A percentile compares a stretch with the other conserved stretches of the same genome.
Evolutionary conservation across 1,140 invertebrate species (phyloP).

Genomic region (Ptiloglossa arizonensis): DNA sequence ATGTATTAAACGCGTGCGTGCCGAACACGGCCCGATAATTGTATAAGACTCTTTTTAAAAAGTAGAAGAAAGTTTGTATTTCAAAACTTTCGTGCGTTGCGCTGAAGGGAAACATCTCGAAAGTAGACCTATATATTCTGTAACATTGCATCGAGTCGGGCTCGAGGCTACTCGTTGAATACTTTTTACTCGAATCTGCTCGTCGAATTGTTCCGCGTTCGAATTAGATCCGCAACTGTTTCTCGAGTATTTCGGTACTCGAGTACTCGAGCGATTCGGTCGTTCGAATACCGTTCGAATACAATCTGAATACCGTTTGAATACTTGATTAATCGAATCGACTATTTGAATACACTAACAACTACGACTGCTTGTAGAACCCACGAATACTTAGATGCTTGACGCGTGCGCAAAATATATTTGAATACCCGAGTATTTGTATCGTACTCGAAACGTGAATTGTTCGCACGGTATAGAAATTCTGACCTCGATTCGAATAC

Average conservation of each 20-base stretch:
- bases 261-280: not conserved
- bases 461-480: not conserved
- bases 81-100: not conserved
- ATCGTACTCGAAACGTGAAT: not conserved
- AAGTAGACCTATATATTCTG: constrained; percentile 23
- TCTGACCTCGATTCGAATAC: too few species aligned
- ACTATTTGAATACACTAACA: not conserved
- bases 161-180: too few species aligned
- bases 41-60: constrained; percentile 4
- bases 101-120: not conserved
- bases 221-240: too few species aligned
- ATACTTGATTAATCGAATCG: too few species aligned
- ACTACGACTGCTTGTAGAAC: too few species aligned
- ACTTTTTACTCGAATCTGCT: too few species aligned
- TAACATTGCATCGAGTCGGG: not conserved
- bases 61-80: not conserved
- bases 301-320: too few species aligned
- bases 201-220: too few species aligned
- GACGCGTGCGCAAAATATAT: too few species aligned
- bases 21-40: constrained; percentile 6
- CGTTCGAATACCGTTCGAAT: not conserved
- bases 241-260: too few species aligned
- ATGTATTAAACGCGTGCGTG: not conserved
- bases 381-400: too few species aligned
- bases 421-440: not conserved